phyloP scores from a whole-genome alignment of 2,797 vertebrate genomes.

The Nothura maculosa region DNA sequence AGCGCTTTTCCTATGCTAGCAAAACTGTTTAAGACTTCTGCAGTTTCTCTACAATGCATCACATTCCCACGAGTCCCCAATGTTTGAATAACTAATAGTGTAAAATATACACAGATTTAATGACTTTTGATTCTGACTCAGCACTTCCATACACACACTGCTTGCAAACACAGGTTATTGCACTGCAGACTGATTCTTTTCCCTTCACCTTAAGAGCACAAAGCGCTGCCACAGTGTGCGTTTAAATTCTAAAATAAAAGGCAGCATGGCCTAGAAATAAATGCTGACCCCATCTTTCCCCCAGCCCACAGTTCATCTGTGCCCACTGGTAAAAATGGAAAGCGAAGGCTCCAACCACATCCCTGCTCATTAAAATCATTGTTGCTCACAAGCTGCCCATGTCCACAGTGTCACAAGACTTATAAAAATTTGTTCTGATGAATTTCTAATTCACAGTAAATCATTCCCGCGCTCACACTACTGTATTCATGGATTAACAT shows the following conservation, averaged over 20 bases:
- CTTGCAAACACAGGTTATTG: neutral
- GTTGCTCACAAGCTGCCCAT: neutral
- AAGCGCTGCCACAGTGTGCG: neutral
- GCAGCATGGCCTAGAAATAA: neutral
- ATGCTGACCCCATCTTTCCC: neutral
- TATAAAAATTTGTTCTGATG: neutral
- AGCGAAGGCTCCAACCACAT: neutral
- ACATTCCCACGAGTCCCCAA: neutral
- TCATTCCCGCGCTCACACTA: neutral
- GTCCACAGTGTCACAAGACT: neutral
- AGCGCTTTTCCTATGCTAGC: neutral
- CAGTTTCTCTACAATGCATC: neutral
- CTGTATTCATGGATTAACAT: neutral
- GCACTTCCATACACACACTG: neutral
- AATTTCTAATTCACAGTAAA: neutral
- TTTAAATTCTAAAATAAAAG: neutral
- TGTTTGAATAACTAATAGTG: neutral
- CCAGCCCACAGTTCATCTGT: neutral
- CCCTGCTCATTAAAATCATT: neutral
- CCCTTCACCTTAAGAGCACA: neutral
- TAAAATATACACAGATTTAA: constrained; percentile 19
- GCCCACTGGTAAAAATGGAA: neutral
- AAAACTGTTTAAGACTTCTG: neutral
- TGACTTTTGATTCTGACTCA: neutral
- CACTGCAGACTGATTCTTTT: neutral